These are phyloP conservation scores for Trichogramma dendrolimi DNA, from an alignment of 2,888 invertebrate genomes.

Conservation along the genomic window DNA sequence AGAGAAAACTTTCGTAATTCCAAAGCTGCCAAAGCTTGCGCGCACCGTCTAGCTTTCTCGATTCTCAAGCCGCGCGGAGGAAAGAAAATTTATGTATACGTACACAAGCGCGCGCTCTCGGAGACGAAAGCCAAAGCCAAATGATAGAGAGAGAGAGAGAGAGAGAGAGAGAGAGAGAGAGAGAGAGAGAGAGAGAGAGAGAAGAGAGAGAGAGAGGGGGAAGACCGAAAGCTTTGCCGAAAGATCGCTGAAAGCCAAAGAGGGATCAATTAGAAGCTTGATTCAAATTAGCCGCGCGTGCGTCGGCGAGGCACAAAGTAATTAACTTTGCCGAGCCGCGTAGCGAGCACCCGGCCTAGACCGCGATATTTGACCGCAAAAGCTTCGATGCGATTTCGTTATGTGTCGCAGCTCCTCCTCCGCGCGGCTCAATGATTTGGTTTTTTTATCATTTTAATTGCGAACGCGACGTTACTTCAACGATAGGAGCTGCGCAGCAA, in stretches of 20 bases:
- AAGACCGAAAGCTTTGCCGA: not conserved
- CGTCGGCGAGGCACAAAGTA: slow-evolving; percentile 33
- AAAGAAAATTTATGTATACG: too few species aligned
- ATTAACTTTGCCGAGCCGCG: slow-evolving; percentile 44
- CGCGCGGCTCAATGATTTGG: too few species aligned
- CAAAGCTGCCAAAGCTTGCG: slow-evolving; percentile 7
- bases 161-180: not conserved
- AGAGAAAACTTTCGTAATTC: slow-evolving; percentile 39
- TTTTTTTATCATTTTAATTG: too few species aligned
- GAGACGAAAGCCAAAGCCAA: not conserved
- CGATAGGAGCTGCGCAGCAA: too few species aligned
- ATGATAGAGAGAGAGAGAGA: not conserved
- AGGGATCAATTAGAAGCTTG: slow-evolving; percentile 44
- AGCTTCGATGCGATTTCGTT: slow-evolving; percentile 3
- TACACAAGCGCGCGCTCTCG: not conserved
- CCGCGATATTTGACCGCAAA: not conserved
- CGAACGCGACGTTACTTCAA: too few species aligned
- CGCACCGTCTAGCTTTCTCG: too few species aligned
- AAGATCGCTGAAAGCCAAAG: not conserved
- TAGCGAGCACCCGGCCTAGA: slow-evolving; percentile 6
- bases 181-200: not conserved
- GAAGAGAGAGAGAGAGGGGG: not conserved
- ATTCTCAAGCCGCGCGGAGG: too few species aligned
- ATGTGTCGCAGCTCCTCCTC: not conserved
- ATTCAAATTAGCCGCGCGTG: slow-evolving; percentile 44